These are phyloP conservation scores for Pristiophorus japonicus DNA, from an alignment of 2,113 vertebrate species.

Conservation along the genomic window DNA sequence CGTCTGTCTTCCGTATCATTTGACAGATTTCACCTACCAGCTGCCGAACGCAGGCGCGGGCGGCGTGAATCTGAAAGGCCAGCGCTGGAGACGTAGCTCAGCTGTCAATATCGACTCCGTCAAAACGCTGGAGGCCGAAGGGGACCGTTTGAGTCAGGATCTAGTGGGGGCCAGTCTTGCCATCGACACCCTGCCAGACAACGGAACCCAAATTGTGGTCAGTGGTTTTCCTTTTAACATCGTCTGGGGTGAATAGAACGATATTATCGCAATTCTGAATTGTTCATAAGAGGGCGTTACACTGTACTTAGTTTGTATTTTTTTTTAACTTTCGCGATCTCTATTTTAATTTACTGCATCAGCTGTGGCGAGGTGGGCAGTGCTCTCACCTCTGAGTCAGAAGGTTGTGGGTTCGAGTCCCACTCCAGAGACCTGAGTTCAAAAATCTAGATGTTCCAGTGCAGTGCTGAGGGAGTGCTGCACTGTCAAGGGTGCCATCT, in stretches of 20 bases:
- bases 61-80: background rate
- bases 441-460: no score
- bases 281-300: no score
- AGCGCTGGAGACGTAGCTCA: background rate
- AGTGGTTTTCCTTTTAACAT: constrained; percentile 46
- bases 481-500: no score
- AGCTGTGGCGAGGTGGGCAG: no score
- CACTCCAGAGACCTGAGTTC: no score
- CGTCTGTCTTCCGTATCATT: background rate
- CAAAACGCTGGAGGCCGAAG: constrained; percentile 41
- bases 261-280: no score
- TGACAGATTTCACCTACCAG: constrained; percentile 10
- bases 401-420: no score
- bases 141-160: constrained; percentile 61
- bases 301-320: no score
- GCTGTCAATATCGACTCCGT: background rate
- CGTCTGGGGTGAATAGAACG: background rate
- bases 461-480: no score
- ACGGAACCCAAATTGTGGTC: constrained; percentile 72
- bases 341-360: no score
- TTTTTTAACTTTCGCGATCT: no score
- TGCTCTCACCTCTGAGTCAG: no score
- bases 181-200: constrained; percentile 69
- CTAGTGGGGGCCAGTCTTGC: constrained; percentile 62
- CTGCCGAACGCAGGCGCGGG: background rate